A percentile compares a stretch with the other conserved stretches of the same genome.
These are phyloP conservation scores for Lamellibrachia luymesi DNA, from an alignment of 1,140 invertebrate genomes.

Conservation along the genomic window DNA sequence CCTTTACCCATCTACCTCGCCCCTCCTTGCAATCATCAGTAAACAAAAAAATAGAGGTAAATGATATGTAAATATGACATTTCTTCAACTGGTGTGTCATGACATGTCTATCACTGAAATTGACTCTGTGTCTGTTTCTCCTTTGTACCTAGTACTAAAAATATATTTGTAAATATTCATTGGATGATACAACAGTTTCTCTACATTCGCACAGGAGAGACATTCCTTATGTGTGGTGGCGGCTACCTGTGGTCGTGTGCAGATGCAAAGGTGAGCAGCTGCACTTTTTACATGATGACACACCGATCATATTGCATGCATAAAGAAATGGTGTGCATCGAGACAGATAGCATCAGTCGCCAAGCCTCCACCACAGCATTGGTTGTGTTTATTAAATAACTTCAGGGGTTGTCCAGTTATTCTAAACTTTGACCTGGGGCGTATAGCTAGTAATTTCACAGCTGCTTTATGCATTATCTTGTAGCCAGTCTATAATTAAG, in stretches of 20 bases:
- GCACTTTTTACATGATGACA: neutral
- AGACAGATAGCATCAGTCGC: neutral
- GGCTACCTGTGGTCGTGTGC: neutral
- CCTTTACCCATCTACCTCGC: neutral
- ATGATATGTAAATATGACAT: neutral
- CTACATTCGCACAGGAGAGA: neutral
- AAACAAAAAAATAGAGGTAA: neutral
- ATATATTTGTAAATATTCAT: neutral
- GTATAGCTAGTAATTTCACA: neutral
- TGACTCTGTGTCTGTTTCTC: neutral
- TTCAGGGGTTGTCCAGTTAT: neutral
- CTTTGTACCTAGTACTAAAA: neutral
- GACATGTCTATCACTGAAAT: neutral
- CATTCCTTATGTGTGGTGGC: neutral
- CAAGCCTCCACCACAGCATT: neutral
- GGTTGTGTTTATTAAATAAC: neutral
- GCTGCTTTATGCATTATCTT: neutral
- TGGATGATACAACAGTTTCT: neutral
- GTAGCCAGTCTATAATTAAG: neutral
- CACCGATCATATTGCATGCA: neutral
- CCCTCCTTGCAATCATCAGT: no score
- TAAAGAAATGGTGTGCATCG: neutral
- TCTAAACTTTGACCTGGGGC: neutral
- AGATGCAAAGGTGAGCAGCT: neutral
- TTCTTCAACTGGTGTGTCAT: no score